These are phyloP conservation scores for Amazonetta brasiliensis DNA, from an alignment of 2,797 vertebrate species.

Conservation along the genomic window DNA sequence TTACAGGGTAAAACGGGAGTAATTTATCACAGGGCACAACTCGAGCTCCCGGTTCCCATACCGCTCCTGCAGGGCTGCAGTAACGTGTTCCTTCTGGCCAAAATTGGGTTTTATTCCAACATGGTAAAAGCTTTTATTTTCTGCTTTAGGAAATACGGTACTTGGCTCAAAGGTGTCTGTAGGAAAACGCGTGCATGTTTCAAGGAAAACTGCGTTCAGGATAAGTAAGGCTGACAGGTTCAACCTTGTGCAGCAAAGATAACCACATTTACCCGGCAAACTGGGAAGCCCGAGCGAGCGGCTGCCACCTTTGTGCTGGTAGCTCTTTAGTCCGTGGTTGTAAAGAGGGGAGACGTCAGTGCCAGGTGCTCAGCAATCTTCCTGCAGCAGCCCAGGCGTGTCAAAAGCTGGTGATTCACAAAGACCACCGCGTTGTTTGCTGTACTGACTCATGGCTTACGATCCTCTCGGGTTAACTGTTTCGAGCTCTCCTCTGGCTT, in stretches of 20 bases:
- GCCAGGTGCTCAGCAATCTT: background rate
- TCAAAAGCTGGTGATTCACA: background rate
- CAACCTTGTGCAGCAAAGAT: background rate
- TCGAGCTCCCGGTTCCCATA: background rate
- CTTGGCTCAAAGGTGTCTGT: background rate
- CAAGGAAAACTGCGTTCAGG: background rate
- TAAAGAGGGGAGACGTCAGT: background rate
- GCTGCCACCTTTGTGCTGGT: background rate
- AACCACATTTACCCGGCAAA: background rate
- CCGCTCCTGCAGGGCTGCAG: background rate
- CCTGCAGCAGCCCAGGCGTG: background rate
- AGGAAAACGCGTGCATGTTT: accelerated
- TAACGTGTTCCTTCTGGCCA: background rate
- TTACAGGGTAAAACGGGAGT: background rate
- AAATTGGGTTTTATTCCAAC: background rate
- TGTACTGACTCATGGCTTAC: background rate
- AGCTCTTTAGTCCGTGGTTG: background rate
- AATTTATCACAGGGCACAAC: background rate
- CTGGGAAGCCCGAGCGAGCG: accelerated
- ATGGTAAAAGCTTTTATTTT: background rate
- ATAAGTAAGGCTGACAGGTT: background rate
- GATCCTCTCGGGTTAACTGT: background rate
- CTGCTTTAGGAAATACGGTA: background rate
- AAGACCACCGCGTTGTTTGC: background rate
- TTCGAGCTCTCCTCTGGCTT: background rate